These are phyloP conservation scores for Knipowitschia caucasica DNA, from an alignment of 2,797 vertebrate species.

Conservation along the genomic window DNA sequence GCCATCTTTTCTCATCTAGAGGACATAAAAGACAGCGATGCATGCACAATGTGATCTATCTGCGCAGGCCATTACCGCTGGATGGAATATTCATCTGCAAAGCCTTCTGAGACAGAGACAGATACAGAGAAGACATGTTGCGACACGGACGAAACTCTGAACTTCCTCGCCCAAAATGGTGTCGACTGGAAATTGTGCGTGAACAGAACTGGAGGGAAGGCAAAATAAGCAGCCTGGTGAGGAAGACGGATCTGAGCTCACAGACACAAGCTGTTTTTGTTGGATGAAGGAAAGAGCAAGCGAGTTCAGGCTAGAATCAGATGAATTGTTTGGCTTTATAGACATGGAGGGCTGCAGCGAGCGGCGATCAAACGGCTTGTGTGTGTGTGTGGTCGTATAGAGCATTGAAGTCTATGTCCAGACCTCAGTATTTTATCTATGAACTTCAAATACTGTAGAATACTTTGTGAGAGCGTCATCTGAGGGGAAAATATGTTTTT, in stretches of 20 bases:
- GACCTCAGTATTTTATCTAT: too few species aligned
- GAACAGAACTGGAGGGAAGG: conserved; percentile 41
- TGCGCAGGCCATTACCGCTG: not conserved
- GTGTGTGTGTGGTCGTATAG: too few species aligned
- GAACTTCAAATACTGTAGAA: too few species aligned
- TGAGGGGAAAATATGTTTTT: too few species aligned
- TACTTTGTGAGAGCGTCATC: too few species aligned
- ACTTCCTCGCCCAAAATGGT: conserved; percentile 21
- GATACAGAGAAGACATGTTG: conserved; percentile 30
- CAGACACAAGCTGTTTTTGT: conserved; percentile 50
- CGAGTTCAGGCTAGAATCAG: conserved; percentile 23
- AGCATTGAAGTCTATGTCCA: too few species aligned
- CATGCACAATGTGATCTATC: not conserved
- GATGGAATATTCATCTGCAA: conserved; percentile 29
- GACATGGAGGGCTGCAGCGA: too few species aligned
- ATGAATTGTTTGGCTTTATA: conserved; percentile 12
- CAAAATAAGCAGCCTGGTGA: conserved; percentile 46
- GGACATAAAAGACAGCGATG: conserved; percentile 7
- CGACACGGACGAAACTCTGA: conserved; percentile 23
- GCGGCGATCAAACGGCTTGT: too few species aligned
- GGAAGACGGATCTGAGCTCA: conserved; percentile 41
- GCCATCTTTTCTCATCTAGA: not conserved
- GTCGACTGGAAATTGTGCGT: conserved; percentile 48
- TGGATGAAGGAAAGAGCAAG: conserved; percentile 35
- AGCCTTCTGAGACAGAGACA: conserved; percentile 10